Percentiles rank a stretch among this genome's conserved stretches.
phyloP scores from a whole-genome alignment of 2,113 vertebrate genomes.

The Scolopax mira region DNA sequence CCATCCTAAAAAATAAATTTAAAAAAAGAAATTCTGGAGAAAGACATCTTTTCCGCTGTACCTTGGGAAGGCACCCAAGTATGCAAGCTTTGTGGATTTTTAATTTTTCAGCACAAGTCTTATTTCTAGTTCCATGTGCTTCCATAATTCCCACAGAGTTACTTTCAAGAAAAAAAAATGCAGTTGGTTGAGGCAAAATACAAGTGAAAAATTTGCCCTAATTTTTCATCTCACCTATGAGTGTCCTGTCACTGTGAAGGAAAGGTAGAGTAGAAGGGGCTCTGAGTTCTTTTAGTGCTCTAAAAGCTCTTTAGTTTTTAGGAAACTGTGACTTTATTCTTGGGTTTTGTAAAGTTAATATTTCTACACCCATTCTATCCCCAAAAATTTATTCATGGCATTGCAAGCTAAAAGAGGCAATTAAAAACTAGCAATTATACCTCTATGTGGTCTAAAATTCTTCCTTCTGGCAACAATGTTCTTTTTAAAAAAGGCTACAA shows the following conservation, averaged over 20 bases:
- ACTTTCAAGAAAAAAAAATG: background rate
- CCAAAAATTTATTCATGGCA: rapidly evolving
- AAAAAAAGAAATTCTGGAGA: background rate
- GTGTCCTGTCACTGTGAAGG: background rate
- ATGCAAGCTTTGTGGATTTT: background rate
- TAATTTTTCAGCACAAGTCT: background rate
- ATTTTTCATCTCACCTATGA: background rate
- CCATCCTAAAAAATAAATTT: background rate
- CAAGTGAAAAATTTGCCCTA: background rate
- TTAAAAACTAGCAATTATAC: background rate
- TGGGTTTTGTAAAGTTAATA: background rate
- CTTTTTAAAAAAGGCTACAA: background rate
- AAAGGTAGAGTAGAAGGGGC: background rate
- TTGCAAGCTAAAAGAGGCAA: background rate
- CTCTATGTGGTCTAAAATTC: background rate
- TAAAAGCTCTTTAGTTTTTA: no score
- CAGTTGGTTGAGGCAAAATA: background rate
- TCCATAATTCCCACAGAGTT: background rate
- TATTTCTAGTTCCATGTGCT: background rate
- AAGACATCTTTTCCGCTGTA: background rate
- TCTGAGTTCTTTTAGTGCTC: background rate
- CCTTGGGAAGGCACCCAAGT: background rate
- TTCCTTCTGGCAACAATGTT: background rate
- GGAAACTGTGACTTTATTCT: background rate
- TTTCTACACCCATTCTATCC: background rate